Evolutionary conservation across 1,140 invertebrate genomes (phyloP), one percentile per base, ranked within the genome.

Genomic region (Dufourea novaeangliae): DNA sequence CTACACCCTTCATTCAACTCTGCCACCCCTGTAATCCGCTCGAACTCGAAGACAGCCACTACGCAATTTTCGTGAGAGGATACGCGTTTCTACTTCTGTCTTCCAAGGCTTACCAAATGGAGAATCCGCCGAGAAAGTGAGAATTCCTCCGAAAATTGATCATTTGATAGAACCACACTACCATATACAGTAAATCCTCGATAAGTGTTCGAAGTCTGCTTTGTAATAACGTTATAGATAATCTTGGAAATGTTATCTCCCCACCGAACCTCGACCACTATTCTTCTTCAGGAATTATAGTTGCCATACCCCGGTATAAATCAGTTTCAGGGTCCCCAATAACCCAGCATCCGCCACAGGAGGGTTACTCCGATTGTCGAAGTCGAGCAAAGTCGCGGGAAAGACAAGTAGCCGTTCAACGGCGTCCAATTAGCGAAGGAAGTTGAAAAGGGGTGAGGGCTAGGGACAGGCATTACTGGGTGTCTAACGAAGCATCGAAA

Each of bases 1-100:
- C 87, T 80, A 86, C 85, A 88, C 89, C 85, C 87, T 89, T 89
- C 86, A 87, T 90, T 89, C 87, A 87, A 87, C 84, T 85, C 85
- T 86, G 78, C 81, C 82, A 72, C 79, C 83, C 85, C 84, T 88
- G 80, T 88, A 87, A 88, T 88, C 79, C 86, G 75, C 72, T 86
- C 75, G 62, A 87, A 83, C 83, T 87, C 80, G 70, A 88, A 88
- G 88, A 88, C 86, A 85, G 84, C 86, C 74, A 85, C 82, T 86
- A 84, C 78, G 63, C 79, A 88, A 87, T 88, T 88, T 85, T 88
- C 82, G 29, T 64, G 79, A 85, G 78, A 85, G 78, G 72, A 84
- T 85, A 84, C 67, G 71, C 52, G 72, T 67, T 56, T 69, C 41
- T 20, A 54, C 29, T 39, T n/a, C 29, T 76, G 67, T 54, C 66